Evolutionary conservation across 2,797 vertebrate species (phyloP).

Genomic region (Macrochelys suwanniensis): DNA sequence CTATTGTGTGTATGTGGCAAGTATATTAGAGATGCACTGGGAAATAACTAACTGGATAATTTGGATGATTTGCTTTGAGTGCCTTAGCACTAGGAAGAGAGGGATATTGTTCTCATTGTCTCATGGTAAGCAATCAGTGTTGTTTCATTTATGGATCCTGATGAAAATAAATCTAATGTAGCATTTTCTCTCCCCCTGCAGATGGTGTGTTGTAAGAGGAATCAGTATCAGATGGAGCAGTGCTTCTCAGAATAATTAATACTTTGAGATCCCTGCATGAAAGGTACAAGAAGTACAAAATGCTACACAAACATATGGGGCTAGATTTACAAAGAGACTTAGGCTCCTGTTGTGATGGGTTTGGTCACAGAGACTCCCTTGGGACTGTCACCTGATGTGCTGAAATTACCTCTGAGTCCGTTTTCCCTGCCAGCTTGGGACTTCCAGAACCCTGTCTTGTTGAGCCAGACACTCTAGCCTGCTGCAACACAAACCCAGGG

Average conservation of each 20-base stretch:
- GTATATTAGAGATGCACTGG: rapidly evolving
- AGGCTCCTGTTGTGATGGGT: too few relatives aligned
- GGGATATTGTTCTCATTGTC: rapidly evolving
- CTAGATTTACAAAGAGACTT: too few relatives aligned
- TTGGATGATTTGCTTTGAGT: rapidly evolving
- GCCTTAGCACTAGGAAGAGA: rapidly evolving
- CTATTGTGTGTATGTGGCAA: rapidly evolving
- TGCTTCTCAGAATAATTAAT: background rate
- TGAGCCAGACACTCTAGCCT: too few relatives aligned
- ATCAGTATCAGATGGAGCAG: rapidly evolving
- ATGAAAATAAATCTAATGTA: background rate
- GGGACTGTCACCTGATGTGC: too few relatives aligned
- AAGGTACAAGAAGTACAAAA: background rate
- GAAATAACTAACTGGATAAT: rapidly evolving
- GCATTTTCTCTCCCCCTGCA: background rate
- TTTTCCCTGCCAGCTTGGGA: too few relatives aligned
- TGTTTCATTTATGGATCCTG: background rate
- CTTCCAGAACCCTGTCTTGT: too few relatives aligned
- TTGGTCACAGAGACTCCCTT: too few relatives aligned
- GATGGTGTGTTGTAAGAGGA: rapidly evolving
- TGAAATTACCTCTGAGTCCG: too few relatives aligned
- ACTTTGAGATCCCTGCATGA: rapidly evolving
- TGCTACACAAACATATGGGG: background rate
- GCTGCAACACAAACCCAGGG: too few relatives aligned
- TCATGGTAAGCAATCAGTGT: rapidly evolving